Percentiles rank a stretch among this genome's conserved stretches.
Evolutionary conservation across 2,888 invertebrate genomes (phyloP).

Genomic region (Prosopocoilus inquinatus): DNA sequence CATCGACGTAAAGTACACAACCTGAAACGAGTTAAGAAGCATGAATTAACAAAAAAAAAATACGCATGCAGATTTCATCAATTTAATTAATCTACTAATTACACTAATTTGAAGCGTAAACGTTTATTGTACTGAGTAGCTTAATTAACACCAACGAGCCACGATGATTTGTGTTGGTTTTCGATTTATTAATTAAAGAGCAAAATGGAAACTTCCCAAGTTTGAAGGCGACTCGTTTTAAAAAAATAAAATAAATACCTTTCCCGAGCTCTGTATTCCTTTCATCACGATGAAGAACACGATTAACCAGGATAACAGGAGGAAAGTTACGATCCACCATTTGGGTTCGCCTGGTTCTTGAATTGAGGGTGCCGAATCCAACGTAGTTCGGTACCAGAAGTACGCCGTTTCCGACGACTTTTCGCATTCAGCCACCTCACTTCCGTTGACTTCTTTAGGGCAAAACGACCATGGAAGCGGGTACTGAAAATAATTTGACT

Average conservation of each 20-base stretch:
- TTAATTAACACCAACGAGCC: no score
- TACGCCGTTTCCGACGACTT: conserved; percentile 86
- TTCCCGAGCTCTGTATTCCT: conserved; percentile 94
- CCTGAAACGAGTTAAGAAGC: conserved; percentile 55
- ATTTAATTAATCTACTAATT: background rate
- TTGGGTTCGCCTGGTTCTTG: conserved; percentile 81
- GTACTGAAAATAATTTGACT: conserved; percentile 55
- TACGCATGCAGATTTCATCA: background rate
- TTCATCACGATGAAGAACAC: conserved; percentile 96
- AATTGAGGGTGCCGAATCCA: conserved; percentile 85
- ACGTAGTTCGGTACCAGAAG: conserved; percentile 88
- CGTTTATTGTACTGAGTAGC: no score
- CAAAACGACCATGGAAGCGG: conserved; percentile 84
- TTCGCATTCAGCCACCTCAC: conserved; percentile 71
- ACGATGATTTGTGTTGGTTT: no score
- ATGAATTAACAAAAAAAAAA: background rate
- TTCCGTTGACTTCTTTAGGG: conserved; percentile 64
- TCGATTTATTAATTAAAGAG: background rate
- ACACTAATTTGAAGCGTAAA: background rate
- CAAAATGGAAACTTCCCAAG: background rate
- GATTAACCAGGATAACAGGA: conserved; percentile 83
- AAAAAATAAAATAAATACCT: conserved; percentile 66
- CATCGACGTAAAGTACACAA: conserved; percentile 92
- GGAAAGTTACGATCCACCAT: conserved; percentile 91
- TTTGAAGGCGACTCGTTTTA: background rate